Percentiles rank a stretch among this genome's conserved stretches.
Evolutionary conservation across 1,140 invertebrate genomes (phyloP).

Genomic region (Musca domestica): DNA sequence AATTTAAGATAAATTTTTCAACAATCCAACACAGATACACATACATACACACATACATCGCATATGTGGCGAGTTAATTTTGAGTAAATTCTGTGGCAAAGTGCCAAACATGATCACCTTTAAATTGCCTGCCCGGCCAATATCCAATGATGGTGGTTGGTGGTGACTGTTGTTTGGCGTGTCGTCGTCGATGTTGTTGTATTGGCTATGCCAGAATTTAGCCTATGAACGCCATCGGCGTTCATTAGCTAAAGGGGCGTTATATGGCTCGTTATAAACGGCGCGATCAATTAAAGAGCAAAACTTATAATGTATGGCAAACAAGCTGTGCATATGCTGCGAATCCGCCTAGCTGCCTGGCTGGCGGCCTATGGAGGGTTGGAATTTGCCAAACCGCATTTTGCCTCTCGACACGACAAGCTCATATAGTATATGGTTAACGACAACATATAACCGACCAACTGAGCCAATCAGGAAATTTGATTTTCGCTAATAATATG

Average conservation of each 20-base stretch:
- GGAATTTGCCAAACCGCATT: too few species aligned
- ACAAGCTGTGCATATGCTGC: neutral
- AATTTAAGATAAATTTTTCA: neutral
- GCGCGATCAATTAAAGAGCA: conserved; percentile 27
- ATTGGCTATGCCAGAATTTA: conserved; percentile 4
- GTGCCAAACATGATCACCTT: conserved; percentile 18
- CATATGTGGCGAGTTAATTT: too few species aligned
- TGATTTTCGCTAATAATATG: conserved; percentile 49
- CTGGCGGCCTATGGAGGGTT: too few species aligned
- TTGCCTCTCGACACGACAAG: too few species aligned
- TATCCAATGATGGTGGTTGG: neutral
- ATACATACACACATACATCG: too few species aligned
- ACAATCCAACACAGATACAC: neutral
- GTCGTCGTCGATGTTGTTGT: neutral
- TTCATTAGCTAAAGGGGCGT: conserved; percentile 54
- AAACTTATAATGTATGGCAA: neutral
- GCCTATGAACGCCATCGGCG: conserved; percentile 38
- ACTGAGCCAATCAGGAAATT: conserved; percentile 50
- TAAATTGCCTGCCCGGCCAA: neutral
- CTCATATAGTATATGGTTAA: neutral
- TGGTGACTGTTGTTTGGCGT: too few species aligned
- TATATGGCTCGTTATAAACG: conserved; percentile 33
- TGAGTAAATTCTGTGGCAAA: neutral
- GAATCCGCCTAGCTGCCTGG: too few species aligned
- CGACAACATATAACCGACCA: neutral